phyloP scores from a whole-genome alignment of 1,140 invertebrate species.

The Zaprionus ornatus region DNA sequence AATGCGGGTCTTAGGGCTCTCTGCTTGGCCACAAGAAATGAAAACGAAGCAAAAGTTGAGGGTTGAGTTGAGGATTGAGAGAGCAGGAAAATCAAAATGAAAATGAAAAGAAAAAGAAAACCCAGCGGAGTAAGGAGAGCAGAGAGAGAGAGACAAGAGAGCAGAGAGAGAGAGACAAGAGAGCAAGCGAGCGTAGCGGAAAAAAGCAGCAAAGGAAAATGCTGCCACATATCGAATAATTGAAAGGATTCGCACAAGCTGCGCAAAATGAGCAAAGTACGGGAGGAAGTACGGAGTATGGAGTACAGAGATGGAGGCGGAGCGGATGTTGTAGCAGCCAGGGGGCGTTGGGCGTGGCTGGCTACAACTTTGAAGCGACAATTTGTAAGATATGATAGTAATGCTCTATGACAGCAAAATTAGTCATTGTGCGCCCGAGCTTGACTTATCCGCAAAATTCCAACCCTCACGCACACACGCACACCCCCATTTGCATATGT shows the following conservation, averaged over 20 bases:
- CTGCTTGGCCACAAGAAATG: constrained; percentile 59
- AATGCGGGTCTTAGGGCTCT: constrained; percentile 54
- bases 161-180: not conserved
- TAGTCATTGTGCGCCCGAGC: constrained; percentile 62
- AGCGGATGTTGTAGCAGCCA: too few relatives aligned
- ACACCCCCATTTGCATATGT: constrained; percentile 62
- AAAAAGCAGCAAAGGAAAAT: constrained; percentile 36
- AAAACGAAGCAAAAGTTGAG: constrained; percentile 68
- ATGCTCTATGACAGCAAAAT: constrained; percentile 67
- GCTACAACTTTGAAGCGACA: constrained; percentile 50
- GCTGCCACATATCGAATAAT: constrained; percentile 72
- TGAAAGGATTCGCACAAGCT: constrained; percentile 69
- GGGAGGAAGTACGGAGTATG: not conserved
- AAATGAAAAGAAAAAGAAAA: constrained; percentile 25
- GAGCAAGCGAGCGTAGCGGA: constrained; percentile 1
- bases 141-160: not conserved
- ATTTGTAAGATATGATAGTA: constrained; percentile 80
- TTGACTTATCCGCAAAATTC: constrained; percentile 17
- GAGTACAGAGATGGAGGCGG: too few relatives aligned
- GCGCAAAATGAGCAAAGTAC: constrained; percentile 37
- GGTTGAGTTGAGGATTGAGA: constrained; percentile 37
- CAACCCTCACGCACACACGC: constrained; percentile 7
- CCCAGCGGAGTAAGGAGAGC: not conserved
- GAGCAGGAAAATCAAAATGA: constrained; percentile 24
- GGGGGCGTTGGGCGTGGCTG: not conserved